phyloP scores from a whole-genome alignment of 2,888 invertebrate genomes.

The Embidobia sp. region DNA sequence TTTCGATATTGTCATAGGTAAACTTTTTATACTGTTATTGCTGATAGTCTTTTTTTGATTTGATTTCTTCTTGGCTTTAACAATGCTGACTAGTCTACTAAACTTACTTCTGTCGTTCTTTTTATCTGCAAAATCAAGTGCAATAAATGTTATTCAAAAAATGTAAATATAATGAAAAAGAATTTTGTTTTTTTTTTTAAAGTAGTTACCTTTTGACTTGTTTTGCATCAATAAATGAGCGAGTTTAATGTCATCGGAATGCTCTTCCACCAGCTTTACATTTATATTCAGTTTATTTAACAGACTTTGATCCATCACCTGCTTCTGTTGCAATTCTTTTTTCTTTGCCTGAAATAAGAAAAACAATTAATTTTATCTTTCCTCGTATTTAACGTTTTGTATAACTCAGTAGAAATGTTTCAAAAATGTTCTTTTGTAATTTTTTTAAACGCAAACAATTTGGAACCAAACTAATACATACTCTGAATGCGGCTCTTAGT shows the following conservation, averaged over 20 bases:
- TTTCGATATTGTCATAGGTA: conserved; percentile 50
- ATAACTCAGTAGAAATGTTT: too few relatives aligned
- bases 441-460: not conserved
- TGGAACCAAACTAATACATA: conserved; percentile 83
- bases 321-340: conserved; percentile 87
- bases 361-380: too few relatives aligned
- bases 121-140: too few relatives aligned
- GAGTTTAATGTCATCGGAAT: conserved; percentile 89
- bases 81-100: conserved; percentile 72
- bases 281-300: conserved; percentile 89
- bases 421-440: too few relatives aligned
- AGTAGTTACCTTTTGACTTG: conserved; percentile 83
- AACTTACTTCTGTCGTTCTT: conserved; percentile 67
- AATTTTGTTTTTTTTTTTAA: too few relatives aligned
- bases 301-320: conserved; percentile 87
- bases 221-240: conserved; percentile 89
- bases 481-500: conserved; percentile 92
- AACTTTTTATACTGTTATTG: conserved; percentile 24
- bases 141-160: conserved; percentile 8
- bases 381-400: too few relatives aligned
- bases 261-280: conserved; percentile 90
- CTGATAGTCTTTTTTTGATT: conserved; percentile 18
- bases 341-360: conserved; percentile 84
- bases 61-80: conserved; percentile 68
- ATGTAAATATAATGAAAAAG: too few relatives aligned